phyloP scores from a whole-genome alignment of 2,113 vertebrate species.

The Saguinus imperator region DNA sequence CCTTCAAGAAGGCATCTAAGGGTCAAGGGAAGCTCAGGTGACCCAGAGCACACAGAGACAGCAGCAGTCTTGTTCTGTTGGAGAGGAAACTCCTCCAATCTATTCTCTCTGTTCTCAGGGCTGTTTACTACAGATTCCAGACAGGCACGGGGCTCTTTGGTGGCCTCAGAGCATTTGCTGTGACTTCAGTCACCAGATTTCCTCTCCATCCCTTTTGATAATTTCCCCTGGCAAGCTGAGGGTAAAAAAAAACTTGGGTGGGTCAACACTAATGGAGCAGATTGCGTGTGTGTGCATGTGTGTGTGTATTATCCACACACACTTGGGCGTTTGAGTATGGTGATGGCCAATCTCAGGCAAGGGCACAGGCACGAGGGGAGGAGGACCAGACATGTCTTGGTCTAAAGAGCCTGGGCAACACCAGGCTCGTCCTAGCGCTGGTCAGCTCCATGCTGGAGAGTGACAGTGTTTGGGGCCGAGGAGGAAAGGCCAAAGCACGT shows the following conservation, averaged over 20 bases:
- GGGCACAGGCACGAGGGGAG: neutral
- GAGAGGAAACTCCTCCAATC: neutral
- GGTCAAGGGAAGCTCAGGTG: neutral
- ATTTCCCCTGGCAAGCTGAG: neutral
- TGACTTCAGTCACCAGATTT: neutral
- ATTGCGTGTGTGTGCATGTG: neutral
- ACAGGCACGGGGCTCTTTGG: neutral
- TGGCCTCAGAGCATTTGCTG: neutral
- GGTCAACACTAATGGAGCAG: neutral
- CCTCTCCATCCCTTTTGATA: neutral
- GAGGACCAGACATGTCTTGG: rapidly evolving
- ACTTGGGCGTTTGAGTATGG: neutral
- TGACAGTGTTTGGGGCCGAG: neutral
- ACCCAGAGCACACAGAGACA: neutral
- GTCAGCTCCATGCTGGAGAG: neutral
- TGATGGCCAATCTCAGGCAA: neutral
- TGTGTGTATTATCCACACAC: rapidly evolving
- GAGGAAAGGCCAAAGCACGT: neutral
- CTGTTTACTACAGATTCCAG: neutral
- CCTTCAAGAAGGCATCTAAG: neutral
- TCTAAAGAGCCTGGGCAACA: neutral
- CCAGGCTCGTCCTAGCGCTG: neutral
- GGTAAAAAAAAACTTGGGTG: neutral
- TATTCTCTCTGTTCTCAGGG: neutral
- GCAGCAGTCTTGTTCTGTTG: neutral